phyloP scores from a whole-genome alignment of 2,797 vertebrate genomes.

The Manis crassicaudata region DNA sequence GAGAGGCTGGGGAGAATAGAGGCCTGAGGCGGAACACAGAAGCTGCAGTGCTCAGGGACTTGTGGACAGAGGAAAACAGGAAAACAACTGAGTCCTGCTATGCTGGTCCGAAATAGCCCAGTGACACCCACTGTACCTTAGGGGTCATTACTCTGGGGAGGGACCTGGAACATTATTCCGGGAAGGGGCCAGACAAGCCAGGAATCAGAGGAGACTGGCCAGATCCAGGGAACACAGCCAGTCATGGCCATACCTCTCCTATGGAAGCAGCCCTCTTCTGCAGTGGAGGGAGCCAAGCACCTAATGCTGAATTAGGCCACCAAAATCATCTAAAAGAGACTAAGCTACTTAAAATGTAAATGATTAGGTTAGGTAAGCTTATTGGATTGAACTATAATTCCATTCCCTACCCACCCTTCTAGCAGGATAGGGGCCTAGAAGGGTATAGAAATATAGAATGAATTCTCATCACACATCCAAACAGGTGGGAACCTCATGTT shows the following conservation, averaged over 20 bases:
- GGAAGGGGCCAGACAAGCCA: not conserved
- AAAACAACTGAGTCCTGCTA: not conserved
- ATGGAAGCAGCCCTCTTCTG: not conserved
- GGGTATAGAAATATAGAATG: not conserved
- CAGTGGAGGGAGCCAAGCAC: not conserved
- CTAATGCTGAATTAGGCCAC: not conserved
- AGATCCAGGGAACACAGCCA: not conserved
- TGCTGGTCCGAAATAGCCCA: not conserved
- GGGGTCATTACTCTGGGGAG: not conserved
- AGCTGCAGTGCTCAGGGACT: not conserved
- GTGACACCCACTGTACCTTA: accelerated
- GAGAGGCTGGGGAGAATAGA: not conserved
- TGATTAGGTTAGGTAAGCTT: not conserved
- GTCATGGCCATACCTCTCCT: not conserved
- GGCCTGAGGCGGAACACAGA: not conserved
- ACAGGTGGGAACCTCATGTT: not conserved
- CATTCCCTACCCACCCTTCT: not conserved
- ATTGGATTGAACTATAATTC: not conserved
- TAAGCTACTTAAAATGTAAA: not conserved
- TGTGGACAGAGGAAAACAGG: not conserved
- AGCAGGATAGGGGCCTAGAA: not conserved
- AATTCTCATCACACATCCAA: not conserved
- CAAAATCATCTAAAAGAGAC: not conserved
- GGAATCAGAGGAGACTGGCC: not conserved
- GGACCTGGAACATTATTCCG: not conserved